Conservation (phyloP, 1,140 invertebrate genomes). For the Physella acuta region DNA sequence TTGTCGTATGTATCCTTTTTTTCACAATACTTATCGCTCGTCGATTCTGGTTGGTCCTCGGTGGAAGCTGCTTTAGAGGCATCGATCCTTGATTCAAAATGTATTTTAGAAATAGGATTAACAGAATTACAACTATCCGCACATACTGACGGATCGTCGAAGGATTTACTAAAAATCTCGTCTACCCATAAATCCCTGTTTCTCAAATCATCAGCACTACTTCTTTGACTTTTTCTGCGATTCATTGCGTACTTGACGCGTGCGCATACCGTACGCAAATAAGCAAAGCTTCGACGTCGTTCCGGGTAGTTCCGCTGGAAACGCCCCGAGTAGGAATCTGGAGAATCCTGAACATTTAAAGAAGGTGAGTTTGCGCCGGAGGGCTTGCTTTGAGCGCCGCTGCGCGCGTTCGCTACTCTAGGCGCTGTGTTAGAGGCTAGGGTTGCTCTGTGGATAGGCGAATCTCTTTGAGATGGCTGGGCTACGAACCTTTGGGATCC, state of each 20-base stretch:
- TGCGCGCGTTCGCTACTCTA: conserved; percentile 6
- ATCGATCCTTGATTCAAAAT: no score
- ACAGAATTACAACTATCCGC: no score
- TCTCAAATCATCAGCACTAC: conserved; percentile 2
- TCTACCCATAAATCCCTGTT: background rate
- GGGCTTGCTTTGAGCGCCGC: background rate
- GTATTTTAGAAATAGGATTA: no score
- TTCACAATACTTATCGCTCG: no score
- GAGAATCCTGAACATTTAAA: conserved; percentile 9
- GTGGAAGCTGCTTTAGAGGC: no score
- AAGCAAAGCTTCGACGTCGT: conserved; percentile 3
- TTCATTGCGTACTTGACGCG: conserved; percentile 5
- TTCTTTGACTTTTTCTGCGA: background rate
- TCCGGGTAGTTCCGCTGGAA: background rate
- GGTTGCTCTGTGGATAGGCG: background rate
- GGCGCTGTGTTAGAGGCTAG: background rate
- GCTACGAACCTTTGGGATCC: background rate
- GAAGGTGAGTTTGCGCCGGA: background rate
- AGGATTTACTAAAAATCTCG: background rate
- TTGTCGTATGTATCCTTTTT: no score
- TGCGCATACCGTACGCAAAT: conserved; percentile 11
- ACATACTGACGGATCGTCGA: background rate
- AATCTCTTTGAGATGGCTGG: background rate
- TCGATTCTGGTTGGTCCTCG: no score
- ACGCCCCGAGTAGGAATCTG: background rate